phyloP scores from a whole-genome alignment of 2,797 vertebrate species.

The Lithobates sylvaticus region DNA sequence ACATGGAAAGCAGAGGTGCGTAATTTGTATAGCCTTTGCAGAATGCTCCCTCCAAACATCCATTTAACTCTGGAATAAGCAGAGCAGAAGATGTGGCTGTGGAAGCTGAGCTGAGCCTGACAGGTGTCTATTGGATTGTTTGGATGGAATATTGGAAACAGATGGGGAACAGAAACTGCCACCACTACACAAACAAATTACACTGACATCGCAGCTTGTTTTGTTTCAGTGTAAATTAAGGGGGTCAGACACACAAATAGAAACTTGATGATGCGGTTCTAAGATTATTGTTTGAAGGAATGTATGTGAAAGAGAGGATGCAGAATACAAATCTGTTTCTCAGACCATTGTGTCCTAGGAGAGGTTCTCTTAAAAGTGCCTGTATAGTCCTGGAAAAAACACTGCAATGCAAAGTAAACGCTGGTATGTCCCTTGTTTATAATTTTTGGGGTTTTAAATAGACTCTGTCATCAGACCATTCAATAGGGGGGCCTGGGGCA shows the following conservation, averaged over 20 bases:
- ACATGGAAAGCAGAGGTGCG: slow-evolving; percentile 28
- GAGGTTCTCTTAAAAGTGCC: too few species aligned
- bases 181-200: slow-evolving; percentile 29
- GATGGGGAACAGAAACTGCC: slow-evolving; percentile 28
- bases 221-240: not conserved
- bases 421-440: too few species aligned
- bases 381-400: too few species aligned
- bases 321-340: too few species aligned
- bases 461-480: too few species aligned
- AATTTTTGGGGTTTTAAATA: too few species aligned
- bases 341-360: too few species aligned
- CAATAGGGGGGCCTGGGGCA: too few species aligned
- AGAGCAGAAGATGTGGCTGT: not conserved
- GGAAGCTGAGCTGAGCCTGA: slow-evolving; percentile 13
- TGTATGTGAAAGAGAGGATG: too few species aligned
- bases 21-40: slow-evolving; percentile 12
- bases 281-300: too few species aligned
- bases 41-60: slow-evolving; percentile 24
- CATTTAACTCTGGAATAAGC: slow-evolving; percentile 20
- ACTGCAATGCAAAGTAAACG: too few species aligned
- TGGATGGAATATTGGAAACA: slow-evolving; percentile 29
- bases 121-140: slow-evolving; percentile 41
- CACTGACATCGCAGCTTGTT: slow-evolving; percentile 32
- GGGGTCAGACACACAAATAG: not conserved
- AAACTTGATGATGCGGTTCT: not conserved